phyloP scores from a whole-genome alignment of 2,797 vertebrate genomes.

The Bradypus variegatus region DNA sequence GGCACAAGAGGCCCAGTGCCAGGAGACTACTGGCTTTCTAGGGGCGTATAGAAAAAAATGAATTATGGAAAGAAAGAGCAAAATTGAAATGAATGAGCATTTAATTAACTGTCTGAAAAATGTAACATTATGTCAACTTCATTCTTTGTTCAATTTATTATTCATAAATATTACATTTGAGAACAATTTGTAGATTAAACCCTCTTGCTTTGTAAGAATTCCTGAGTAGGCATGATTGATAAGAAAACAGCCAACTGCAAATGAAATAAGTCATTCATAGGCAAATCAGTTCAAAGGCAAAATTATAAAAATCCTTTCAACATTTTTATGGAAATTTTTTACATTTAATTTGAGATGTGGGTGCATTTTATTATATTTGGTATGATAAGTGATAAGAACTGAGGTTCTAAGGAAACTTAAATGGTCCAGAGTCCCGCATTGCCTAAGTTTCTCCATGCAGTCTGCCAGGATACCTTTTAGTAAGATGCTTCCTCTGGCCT shows the following conservation, averaged over 20 bases:
- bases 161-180: slow-evolving; percentile 7
- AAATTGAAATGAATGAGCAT: slow-evolving; percentile 29
- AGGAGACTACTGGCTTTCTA: background rate
- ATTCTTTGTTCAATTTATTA: slow-evolving; percentile 9
- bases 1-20: background rate
- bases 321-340: slow-evolving; percentile 5
- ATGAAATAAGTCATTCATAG: background rate
- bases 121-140: background rate
- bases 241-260: background rate
- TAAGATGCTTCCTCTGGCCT: background rate
- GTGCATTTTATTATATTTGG: background rate
- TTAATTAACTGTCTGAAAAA: slow-evolving; percentile 36
- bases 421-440: background rate
- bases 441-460: background rate
- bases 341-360: slow-evolving; percentile 4
- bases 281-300: slow-evolving; percentile 35
- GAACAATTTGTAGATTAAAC: background rate
- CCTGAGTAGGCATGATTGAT: background rate
- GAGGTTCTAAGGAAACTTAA: background rate
- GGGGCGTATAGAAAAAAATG: background rate
- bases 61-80: background rate
- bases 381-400: background rate
- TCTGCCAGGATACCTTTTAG: background rate
- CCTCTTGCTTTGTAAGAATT: background rate
- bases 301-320: slow-evolving; percentile 34